Conservation (phyloP, 2,113 vertebrate species). For the Phyllostomus discolor region DNA sequence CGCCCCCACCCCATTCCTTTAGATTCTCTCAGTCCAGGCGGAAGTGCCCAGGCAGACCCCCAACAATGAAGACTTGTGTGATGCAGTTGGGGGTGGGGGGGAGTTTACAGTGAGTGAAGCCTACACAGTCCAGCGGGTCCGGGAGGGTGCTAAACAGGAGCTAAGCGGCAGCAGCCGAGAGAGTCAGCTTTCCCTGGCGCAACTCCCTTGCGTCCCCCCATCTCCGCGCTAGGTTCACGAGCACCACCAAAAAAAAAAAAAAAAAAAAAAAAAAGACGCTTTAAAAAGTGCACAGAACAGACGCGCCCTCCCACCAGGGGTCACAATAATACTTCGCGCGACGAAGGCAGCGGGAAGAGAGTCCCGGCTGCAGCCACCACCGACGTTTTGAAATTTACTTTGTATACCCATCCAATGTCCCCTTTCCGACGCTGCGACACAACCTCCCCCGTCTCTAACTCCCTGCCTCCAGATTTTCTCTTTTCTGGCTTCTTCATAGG, state of each 20-base stretch:
- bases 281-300: conserved; percentile 45
- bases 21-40: conserved; percentile 16
- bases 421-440: background rate
- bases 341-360: background rate
- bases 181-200: background rate
- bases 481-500: background rate
- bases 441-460: background rate
- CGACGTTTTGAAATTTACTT: conserved; percentile 18
- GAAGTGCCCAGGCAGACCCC: conserved; percentile 61
- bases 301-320: conserved; percentile 44
- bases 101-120: background rate
- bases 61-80: conserved; percentile 71
- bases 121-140: background rate
- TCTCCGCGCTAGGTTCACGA: background rate
- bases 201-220: too few relatives aligned
- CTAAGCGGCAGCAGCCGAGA: background rate
- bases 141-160: background rate
- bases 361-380: background rate
- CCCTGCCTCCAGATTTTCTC: background rate
- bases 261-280: background rate
- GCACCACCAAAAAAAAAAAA: background rate
- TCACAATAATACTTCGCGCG: conserved; percentile 36
- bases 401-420: background rate
- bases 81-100: conserved; percentile 25
- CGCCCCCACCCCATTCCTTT: conserved; percentile 20